Percentiles rank a stretch among this genome's conserved stretches.
Conservation (phyloP, 2,888 invertebrate genomes). For the Catocala sponsa region DNA sequence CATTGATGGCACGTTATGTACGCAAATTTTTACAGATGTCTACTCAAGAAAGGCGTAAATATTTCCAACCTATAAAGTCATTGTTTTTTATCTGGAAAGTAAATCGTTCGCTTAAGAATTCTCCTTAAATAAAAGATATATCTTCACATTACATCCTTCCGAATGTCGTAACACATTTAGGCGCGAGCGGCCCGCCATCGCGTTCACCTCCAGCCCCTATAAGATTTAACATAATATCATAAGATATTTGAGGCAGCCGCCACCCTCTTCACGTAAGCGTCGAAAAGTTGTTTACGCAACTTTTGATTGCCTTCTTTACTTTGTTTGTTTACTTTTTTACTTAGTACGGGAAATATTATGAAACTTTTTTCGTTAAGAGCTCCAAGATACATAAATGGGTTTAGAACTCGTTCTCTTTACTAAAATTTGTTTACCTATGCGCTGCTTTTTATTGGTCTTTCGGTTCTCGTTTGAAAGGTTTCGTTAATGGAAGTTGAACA, state of each 20-base stretch:
- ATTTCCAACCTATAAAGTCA: conserved; percentile 10
- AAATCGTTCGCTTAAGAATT: conserved; percentile 32
- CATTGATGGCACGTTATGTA: too few species aligned
- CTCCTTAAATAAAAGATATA: conserved; percentile 53
- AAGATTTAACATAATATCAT: conserved; percentile 70
- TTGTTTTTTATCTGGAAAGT: conserved; percentile 22
- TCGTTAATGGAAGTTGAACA: conserved; percentile 38
- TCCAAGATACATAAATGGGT: conserved; percentile 79
- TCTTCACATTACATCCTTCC: conserved; percentile 48
- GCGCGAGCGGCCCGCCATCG: conserved; percentile 31
- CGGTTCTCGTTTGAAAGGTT: conserved; percentile 47
- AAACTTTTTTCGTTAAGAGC: conserved; percentile 83
- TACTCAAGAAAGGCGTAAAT: background rate
- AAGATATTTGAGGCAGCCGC: conserved; percentile 60
- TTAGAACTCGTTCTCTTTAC: conserved; percentile 67
- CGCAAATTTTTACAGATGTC: background rate
- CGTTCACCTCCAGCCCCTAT: conserved; percentile 57
- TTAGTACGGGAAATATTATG: conserved; percentile 78
- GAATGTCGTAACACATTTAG: conserved; percentile 62
- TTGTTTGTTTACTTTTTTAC: conserved; percentile 82
- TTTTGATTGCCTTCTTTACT: conserved; percentile 84
- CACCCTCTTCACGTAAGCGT: conserved; percentile 70
- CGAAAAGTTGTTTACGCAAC: conserved; percentile 82
- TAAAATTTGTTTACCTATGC: conserved; percentile 68
- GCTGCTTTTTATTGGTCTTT: conserved; percentile 61